phyloP scores from a whole-genome alignment of 2,888 invertebrate species.

The Athalia rosae region DNA sequence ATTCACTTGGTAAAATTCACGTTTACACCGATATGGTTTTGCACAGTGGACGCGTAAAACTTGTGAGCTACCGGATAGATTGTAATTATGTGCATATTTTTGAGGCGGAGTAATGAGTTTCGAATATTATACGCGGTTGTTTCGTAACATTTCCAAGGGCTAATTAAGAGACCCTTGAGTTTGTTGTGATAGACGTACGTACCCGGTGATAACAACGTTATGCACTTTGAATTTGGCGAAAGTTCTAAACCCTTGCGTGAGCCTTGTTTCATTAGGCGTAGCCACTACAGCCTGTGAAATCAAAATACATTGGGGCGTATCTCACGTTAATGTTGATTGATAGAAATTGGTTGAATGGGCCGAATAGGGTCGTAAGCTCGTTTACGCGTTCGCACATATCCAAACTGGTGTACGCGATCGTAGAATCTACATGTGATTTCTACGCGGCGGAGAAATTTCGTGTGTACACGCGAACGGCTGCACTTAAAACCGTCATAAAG shows the following conservation, averaged over 20 bases:
- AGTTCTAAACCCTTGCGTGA: conserved; percentile 11
- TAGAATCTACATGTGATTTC: conserved; percentile 1
- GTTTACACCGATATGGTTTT: no score
- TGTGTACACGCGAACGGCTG: conserved; percentile 10
- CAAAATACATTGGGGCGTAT: conserved; percentile 41
- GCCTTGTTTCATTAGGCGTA: conserved; percentile 33
- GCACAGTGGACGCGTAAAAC: no score
- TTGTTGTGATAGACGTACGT: not conserved
- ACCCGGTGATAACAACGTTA: conserved; percentile 27
- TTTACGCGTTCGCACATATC: conserved; percentile 30
- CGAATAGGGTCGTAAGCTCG: conserved; percentile 28
- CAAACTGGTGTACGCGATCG: conserved; percentile 24
- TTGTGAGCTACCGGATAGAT: no score
- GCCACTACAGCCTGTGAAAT: conserved; percentile 23
- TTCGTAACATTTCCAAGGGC: conserved; percentile 1
- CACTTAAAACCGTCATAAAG: conserved; percentile 20
- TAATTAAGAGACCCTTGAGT: not conserved
- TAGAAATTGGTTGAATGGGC: conserved; percentile 40
- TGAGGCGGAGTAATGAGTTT: not conserved
- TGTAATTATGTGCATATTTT: not conserved
- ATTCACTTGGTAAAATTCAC: no score
- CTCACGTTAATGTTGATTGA: conserved; percentile 41
- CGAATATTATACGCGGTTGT: not conserved
- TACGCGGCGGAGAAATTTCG: conserved; percentile 24
- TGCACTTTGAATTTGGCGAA: conserved; percentile 35